Evolutionary conservation across 2,797 vertebrate species (phyloP), one percentile per base, ranked within the genome.

Genomic region (Crypturellus tataupa): DNA sequence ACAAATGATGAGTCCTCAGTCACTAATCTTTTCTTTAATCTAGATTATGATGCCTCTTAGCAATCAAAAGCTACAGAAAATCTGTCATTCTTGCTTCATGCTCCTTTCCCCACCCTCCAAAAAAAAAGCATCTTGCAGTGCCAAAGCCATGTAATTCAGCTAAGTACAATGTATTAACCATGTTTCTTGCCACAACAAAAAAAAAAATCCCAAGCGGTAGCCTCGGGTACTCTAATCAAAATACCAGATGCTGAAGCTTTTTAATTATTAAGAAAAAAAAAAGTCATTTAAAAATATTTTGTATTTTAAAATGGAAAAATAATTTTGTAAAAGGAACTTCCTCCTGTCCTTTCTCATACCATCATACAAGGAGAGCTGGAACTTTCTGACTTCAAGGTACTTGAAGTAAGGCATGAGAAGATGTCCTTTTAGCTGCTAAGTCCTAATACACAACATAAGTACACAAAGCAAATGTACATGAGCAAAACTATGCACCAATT

Each of bases 401-500:
- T 39, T 35, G 92, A 69, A 89, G 56, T 19, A 88, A 71, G 46
- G 59, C 67, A 73, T 1, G n/a, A 93, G 51, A 60, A 8, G 18
- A 70, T 23, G 47, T 40, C 23, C 29, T 59, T 35, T 63, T 67
- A 62, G 20, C 64, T 62, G 46, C 13, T 60, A 73, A 69, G 40
- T 53, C n/a, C 62, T 70, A 63, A 62, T 67, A 39, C 40, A 81
- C n/a, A 89, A 55, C 6, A 29, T 8, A 79, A 78, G 15, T 11
- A 63, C 39, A 63, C 46, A 25, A 81, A 73, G 10, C 31, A 80
- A 67, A 71, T 10, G 15, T 17, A 47, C 84, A 35, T 13, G 31
- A 93, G 68, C 20, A 94, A 96, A 96, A 91, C 1, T 29, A 94
- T 24, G 73, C 63, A 90, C 47, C 24, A 49, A 59, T 92, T 85